Base-by-base conservation (phyloP, 2,797 vertebrate species). In the Sternotherus odoratus region DNA sequence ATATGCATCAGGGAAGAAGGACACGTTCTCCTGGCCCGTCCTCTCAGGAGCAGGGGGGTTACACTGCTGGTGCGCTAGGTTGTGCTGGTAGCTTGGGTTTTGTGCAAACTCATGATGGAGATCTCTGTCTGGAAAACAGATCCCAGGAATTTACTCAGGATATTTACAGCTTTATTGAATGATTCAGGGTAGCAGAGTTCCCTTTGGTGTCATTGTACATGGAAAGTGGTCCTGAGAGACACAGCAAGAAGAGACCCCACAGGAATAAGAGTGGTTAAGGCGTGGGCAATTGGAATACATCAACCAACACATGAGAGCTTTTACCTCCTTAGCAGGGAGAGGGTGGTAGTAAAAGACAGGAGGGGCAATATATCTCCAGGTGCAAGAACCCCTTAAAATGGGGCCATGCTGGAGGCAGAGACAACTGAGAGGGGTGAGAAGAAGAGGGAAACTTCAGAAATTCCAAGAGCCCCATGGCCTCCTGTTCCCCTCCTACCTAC, bases 61-160 rank as follows among this genome's bases (percentile, higher is more conserved):
- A 36, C 36, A 84, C 57, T 97, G 92, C 57, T 94, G 85, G 3
- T 92, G 77, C 51, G 77, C 56, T 39, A 63, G 79, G 33, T 91
- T 92, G 4, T 87, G 92, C 28, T 87, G 80, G 90, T 86, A 75
- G 33, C 30, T 74, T 83, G 94, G 87, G 2, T 4, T 51, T 84
- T 36, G 79, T 0, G 28, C 48, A 74, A 78, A 50, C 12, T 96
- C 79, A 3, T 1, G 72, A 79, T 4, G 39, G 19, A 75, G 79
- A 30, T 91, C 90, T 87, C 36, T 72, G 60, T 80, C 97, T 97
- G 78, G 2, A 85, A 83, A 86, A 60, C 46, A 15, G 12, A 50
- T 2, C 15, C 57, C 57, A 74, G 66, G 63, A 85, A 16, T 60
- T 80, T 26, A 48, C 2, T n/a, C 30, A 1, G 0, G 5, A 21